phyloP scores from a whole-genome alignment of 2,888 invertebrate genomes.

The Torymus aiolomorphi region DNA sequence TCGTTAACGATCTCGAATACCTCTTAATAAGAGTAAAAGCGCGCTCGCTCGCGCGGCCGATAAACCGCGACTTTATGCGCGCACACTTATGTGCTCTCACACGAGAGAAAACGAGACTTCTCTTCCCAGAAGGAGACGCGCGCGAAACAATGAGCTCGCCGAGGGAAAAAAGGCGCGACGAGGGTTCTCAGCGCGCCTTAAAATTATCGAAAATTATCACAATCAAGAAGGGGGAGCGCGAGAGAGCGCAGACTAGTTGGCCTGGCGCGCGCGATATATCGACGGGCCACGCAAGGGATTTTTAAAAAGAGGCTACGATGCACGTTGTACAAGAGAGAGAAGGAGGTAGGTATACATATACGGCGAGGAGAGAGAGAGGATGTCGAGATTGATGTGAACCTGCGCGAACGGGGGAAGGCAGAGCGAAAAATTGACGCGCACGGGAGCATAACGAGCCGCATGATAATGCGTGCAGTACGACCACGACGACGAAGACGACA shows the following conservation, averaged over 20 bases:
- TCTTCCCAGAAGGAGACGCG: constrained; percentile 43
- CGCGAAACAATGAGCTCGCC: constrained; percentile 41
- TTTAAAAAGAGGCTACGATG: not conserved
- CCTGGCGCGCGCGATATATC: not conserved
- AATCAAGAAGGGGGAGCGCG: constrained; percentile 20
- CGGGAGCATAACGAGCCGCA: constrained; percentile 31
- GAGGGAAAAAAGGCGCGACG: constrained; percentile 5
- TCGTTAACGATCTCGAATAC: constrained; percentile 33
- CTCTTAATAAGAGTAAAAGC: constrained; percentile 50
- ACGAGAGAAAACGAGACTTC: not conserved
- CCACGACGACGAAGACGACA: not conserved
- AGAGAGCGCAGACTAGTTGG: not conserved
- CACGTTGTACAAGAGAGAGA: not conserved
- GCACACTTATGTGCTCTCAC: not conserved
- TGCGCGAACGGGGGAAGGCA: not conserved
- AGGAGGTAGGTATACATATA: not conserved
- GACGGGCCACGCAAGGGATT: constrained; percentile 20
- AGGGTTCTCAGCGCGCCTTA: constrained; percentile 50
- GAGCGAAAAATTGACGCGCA: constrained; percentile 33
- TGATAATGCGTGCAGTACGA: not conserved
- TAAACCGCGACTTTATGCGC: constrained; percentile 28
- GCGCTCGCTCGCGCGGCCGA: not conserved
- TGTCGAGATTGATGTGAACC: constrained; percentile 43
- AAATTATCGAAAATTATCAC: constrained; percentile 57
- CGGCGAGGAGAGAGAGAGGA: constrained; percentile 15